These are phyloP conservation scores for Arrhamphus sclerolepis DNA, from an alignment of 2,797 vertebrate genomes.

Conservation along the genomic window DNA sequence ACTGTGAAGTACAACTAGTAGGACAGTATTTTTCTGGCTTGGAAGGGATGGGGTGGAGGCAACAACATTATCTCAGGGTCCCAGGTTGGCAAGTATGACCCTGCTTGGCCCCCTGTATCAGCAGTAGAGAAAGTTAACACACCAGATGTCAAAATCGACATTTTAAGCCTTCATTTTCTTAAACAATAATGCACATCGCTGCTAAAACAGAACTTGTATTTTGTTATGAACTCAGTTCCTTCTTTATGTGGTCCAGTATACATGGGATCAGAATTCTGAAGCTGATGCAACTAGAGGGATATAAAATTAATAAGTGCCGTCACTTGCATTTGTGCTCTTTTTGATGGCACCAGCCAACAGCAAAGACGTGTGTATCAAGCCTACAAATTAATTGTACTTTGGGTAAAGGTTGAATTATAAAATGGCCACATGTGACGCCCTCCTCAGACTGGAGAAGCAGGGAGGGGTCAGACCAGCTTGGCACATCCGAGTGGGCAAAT, in stretches of 20 bases:
- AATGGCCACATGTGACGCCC: no score
- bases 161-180: constrained; percentile 10
- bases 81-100: constrained; percentile 58
- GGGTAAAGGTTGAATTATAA: background rate
- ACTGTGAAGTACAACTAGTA: background rate
- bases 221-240: no score
- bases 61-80: constrained; percentile 65
- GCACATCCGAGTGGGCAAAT: constrained; percentile 40
- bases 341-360: no score
- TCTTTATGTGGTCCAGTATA: no score
- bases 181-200: background rate
- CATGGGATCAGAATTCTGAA: no score
- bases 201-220: no score
- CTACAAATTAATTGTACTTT: no score
- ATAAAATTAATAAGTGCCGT: no score
- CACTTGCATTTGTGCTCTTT: no score
- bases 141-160: background rate
- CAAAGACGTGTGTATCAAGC: no score
- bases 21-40: background rate
- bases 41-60: constrained; percentile 19
- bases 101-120: constrained; percentile 58
- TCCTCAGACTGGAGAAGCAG: constrained; percentile 8
- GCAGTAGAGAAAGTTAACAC: constrained; percentile 13
- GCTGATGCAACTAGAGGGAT: no score
- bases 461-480: constrained; percentile 21